Evolutionary conservation across 2,888 invertebrate species (phyloP), one percentile per base, ranked within the genome.

Genomic region (Campoletis raptor): DNA sequence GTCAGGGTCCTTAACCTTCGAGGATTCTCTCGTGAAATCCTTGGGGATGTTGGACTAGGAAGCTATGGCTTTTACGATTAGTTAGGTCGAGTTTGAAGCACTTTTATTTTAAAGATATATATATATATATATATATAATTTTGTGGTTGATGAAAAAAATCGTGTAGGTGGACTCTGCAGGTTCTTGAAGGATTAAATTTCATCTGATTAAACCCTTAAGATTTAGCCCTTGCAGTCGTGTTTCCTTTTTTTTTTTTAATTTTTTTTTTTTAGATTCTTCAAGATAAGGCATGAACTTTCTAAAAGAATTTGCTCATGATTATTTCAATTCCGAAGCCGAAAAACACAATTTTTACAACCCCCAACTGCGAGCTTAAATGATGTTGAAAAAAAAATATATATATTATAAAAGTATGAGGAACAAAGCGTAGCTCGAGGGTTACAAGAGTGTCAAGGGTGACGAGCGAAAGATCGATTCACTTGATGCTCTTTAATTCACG

Each of bases 381-480:
- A 40, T n/a, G 37, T 40, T 37, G 1, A 72, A 42, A 36, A 72
- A 76, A 76, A 57, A 76, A 18, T 21, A 66, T 30, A n/a, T n/a
- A n/a, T n/a, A 77, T 24, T 30, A 52, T 48, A 12, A 48, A n/a
- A 30, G 12, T 21, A 3, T 21, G 52, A 67, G 64, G 45, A 67
- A 78, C 21, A 54, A 45, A 52, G 15, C 37, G 54, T 42, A 21
- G 42, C 21, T 42, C 69, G 37, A 64, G 69, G 69, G 42, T 70
- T 54, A 37, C 67, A 24, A 54, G 66, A 54, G 79, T 69, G 67
- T 66, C 66, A 69, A 57, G 79, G 42, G 57, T 36, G 79, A 79
- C 69, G 79, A 82, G 82, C 15, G 18, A 30, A 74, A 84, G 73
- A 86, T 86, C 86, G 86, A 86, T 86, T 83, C 72, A 52, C 79